Conservation (phyloP, 2,797 vertebrate genomes). For the Falco berigora region DNA sequence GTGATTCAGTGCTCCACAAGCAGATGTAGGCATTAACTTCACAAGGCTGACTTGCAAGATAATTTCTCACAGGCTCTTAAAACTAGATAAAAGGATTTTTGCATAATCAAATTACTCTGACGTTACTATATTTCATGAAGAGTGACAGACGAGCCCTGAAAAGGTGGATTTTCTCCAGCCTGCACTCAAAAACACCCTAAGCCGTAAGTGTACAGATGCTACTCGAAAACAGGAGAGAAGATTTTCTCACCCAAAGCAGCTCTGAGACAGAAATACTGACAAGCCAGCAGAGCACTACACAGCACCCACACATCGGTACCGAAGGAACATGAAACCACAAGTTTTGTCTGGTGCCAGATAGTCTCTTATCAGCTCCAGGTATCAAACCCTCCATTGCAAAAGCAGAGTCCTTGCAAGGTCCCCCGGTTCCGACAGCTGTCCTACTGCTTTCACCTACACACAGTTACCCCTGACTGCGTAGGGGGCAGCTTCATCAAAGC, state of each 20-base stretch:
- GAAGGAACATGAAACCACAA: background rate
- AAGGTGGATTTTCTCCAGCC: background rate
- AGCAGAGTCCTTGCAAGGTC: background rate
- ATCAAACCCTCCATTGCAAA: background rate
- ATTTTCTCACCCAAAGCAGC: background rate
- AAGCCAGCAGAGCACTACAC: background rate
- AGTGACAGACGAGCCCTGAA: background rate
- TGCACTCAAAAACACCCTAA: background rate
- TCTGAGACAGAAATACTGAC: background rate
- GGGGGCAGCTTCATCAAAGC: background rate
- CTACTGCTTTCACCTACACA: background rate
- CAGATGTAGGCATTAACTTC: background rate
- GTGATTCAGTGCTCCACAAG: background rate
- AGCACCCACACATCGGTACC: background rate
- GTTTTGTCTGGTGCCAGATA: background rate
- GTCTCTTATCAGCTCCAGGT: background rate
- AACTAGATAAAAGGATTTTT: background rate
- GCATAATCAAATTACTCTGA: background rate
- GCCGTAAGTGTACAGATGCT: background rate
- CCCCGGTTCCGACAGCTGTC: background rate
- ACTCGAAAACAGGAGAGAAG: background rate
- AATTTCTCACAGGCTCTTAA: background rate
- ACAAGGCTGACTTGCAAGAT: background rate
- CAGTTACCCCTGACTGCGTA: fast-evolving
- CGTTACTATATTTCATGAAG: background rate